These are phyloP conservation scores for Cordylochernes scorpioides DNA, from an alignment of 2,888 invertebrate species.

Conservation along the genomic window DNA sequence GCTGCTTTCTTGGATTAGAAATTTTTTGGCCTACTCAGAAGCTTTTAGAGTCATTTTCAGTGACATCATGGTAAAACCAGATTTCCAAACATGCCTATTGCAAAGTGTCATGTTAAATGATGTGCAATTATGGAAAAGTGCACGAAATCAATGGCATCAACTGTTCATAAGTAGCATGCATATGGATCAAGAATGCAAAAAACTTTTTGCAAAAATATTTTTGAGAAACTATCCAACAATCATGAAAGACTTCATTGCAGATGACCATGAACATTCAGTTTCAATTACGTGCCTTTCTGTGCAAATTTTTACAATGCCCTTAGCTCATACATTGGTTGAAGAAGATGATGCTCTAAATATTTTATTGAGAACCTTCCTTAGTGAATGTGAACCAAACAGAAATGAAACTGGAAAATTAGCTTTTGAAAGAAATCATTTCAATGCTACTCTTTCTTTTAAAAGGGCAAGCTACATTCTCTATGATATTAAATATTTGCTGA, in stretches of 20 bases:
- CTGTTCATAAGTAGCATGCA: constrained; percentile 84
- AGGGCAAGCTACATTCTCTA: constrained; percentile 67
- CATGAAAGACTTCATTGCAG: constrained; percentile 71
- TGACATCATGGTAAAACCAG: constrained; percentile 9
- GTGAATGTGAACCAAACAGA: constrained; percentile 51
- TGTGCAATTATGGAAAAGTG: constrained; percentile 78
- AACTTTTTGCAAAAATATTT: constrained; percentile 29
- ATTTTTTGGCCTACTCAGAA: constrained; percentile 41
- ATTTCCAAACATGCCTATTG: constrained; percentile 20
- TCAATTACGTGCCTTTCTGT: constrained; percentile 80
- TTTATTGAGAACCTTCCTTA: constrained; percentile 62
- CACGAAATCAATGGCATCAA: constrained; percentile 75
- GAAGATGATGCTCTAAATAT: constrained; percentile 69
- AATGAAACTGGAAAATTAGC: constrained; percentile 30
- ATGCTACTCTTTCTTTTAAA: constrained; percentile 43
- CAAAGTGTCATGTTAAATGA: constrained; percentile 32
- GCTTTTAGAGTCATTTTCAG: constrained; percentile 18
- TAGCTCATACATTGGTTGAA: constrained; percentile 67
- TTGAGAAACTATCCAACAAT: constrained; percentile 56
- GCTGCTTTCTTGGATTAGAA: constrained; percentile 67
- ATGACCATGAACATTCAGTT: constrained; percentile 89
- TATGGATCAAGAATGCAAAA: constrained; percentile 80
- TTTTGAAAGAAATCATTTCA: constrained; percentile 29
- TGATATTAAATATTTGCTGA: constrained; percentile 67
- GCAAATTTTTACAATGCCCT: constrained; percentile 80